Evolutionary conservation across 2,888 invertebrate species (phyloP).

Genomic region (Bugulina stolonifera): DNA sequence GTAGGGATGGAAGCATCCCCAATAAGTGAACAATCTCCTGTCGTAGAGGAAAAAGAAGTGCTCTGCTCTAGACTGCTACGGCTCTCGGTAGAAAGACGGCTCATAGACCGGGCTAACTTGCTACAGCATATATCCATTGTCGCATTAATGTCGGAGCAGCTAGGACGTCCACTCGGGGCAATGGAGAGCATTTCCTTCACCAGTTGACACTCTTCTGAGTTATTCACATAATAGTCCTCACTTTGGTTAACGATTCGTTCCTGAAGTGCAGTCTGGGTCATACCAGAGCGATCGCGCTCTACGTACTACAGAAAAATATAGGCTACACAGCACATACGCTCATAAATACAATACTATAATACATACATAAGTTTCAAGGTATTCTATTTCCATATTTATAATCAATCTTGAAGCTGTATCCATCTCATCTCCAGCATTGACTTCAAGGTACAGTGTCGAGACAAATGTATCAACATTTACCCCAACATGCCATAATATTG

Average conservation of each 20-base stretch:
- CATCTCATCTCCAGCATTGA: no score
- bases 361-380: no score
- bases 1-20: no score
- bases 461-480: no score
- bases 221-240: background rate
- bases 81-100: background rate
- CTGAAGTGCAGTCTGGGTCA: background rate
- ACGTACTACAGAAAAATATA: no score
- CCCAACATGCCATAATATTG: no score
- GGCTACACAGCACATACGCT: no score
- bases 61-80: background rate
- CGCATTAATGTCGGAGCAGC: background rate
- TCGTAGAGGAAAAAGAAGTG: background rate
- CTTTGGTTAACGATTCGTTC: background rate
- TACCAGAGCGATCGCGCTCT: no score
- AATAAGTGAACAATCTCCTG: background rate
- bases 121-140: background rate
- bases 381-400: no score
- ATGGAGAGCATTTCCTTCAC: background rate
- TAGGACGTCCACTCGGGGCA: background rate
- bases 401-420: no score
- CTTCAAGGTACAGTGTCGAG: no score
- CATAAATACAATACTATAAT: no score
- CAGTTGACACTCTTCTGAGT: background rate
- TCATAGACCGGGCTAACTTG: background rate